A percentile compares a stretch with the other conserved stretches of the same genome.
Evolutionary conservation across 35 echinoderm and acorn worm genomes (phyloP).

Genomic region (Anneissia japonica): DNA sequence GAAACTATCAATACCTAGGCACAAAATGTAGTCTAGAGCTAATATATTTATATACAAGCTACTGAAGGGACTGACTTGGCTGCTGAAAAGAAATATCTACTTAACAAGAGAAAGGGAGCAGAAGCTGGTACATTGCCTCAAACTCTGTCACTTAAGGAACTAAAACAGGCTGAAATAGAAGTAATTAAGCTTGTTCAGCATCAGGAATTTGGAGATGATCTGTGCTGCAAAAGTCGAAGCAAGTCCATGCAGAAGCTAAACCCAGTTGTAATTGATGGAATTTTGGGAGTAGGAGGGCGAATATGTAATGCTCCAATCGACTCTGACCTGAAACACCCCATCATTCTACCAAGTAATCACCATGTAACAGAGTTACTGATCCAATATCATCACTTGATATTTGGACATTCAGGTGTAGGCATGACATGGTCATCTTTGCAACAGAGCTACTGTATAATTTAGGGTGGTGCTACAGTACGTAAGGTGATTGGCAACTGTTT

Average conservation of each 20-base stretch:
- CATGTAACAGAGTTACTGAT: conserved; percentile 28
- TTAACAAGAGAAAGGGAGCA: too few species aligned
- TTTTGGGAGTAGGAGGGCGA: conserved; percentile 27
- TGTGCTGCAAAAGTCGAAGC: too few species aligned
- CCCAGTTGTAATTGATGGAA: conserved; percentile 1
- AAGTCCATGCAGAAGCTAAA: conserved; percentile 25
- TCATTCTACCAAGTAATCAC: conserved; percentile 24
- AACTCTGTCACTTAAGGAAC: too few species aligned
- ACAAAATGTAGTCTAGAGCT: too few species aligned
- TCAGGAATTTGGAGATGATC: too few species aligned
- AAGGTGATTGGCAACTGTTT: conserved; percentile 33
- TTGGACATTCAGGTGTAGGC: conserved; percentile 15
- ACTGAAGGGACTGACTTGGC: too few species aligned
- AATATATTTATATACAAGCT: too few species aligned
- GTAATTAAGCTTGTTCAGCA: too few species aligned
- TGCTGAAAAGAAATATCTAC: too few species aligned
- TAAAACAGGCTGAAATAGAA: too few species aligned
- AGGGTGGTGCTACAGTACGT: conserved; percentile 32
- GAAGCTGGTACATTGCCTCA: too few species aligned
- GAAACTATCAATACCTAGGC: too few species aligned
- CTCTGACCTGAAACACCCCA: conserved; percentile 17
- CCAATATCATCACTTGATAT: not conserved
- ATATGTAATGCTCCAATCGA: conserved; percentile 1
- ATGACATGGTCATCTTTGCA: conserved; percentile 26
- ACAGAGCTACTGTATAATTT: conserved; percentile 19